Evolutionary conservation across 30 jellyfish, hydroid and myxozoan species (phyloP).

Genomic region (Aurelia coerulea): DNA sequence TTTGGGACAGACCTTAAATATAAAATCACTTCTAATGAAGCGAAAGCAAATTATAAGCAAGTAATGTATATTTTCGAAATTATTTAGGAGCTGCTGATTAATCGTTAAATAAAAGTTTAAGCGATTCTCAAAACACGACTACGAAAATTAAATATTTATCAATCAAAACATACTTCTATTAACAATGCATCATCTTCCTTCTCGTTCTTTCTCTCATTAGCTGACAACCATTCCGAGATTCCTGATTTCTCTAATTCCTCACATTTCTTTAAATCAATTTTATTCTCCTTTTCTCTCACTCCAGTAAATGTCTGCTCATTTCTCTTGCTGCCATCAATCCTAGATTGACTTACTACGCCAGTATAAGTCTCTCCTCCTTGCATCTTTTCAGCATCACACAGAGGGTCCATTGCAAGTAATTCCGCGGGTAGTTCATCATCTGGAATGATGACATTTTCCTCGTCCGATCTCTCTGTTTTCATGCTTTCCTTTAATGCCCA

Average conservation of each 20-base stretch:
- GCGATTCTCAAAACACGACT: too few species aligned
- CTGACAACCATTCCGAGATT: constrained; percentile 10
- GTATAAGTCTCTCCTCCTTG: not conserved
- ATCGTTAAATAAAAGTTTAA: too few species aligned
- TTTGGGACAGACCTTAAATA: too few species aligned
- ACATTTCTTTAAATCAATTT: not conserved
- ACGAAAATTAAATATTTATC: too few species aligned
- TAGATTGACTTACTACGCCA: not conserved
- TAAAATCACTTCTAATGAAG: too few species aligned
- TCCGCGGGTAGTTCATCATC: constrained; percentile 19
- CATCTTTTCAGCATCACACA: not conserved
- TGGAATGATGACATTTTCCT: not conserved
- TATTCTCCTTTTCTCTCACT: not conserved
- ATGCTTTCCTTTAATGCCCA: constrained; percentile 67
- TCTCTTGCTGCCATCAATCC: not conserved
- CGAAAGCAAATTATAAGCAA: too few species aligned
- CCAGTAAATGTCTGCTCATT: constrained; percentile 33
- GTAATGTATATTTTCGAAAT: too few species aligned
- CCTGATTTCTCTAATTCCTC: not conserved
- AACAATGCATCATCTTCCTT: constrained; percentile 12
- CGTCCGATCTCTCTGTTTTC: constrained; percentile 1
- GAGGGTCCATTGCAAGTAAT: constrained; percentile 13
- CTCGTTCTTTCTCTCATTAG: constrained; percentile 18
- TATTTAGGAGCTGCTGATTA: too few species aligned
- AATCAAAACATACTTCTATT: not conserved